These are phyloP conservation scores for Nephrotoma guestfalica DNA, from an alignment of 2,888 invertebrate genomes.

Conservation along the genomic window DNA sequence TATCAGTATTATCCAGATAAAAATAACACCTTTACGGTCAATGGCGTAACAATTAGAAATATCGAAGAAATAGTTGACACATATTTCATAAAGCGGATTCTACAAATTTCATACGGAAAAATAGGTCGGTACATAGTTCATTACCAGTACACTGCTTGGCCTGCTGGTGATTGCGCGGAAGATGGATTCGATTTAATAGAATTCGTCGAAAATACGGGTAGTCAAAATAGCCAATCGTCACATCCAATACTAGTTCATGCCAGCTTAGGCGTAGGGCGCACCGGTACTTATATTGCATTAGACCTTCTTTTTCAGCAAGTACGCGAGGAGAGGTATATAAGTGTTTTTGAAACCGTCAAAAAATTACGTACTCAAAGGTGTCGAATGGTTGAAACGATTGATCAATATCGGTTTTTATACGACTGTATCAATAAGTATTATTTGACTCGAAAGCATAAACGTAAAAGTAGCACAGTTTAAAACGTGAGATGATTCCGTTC, in stretches of 20 bases:
- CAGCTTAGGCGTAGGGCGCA: slow-evolving; percentile 64
- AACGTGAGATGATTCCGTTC: neutral
- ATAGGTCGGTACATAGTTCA: slow-evolving; percentile 37
- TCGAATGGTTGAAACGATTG: slow-evolving; percentile 57
- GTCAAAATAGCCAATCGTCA: slow-evolving; percentile 29
- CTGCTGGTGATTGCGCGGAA: slow-evolving; percentile 51
- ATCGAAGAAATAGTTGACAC: neutral
- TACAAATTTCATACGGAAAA: neutral
- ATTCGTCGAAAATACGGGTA: slow-evolving; percentile 41
- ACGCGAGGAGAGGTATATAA: slow-evolving; percentile 42
- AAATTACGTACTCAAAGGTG: slow-evolving; percentile 50
- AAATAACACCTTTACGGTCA: neutral
- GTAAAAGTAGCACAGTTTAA: neutral
- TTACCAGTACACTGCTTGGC: slow-evolving; percentile 57
- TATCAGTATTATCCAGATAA: neutral
- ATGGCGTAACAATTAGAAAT: neutral
- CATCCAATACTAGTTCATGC: slow-evolving; percentile 35
- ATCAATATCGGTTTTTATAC: slow-evolving; percentile 36
- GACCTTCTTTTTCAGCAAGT: slow-evolving; percentile 54
- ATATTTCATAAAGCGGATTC: neutral
- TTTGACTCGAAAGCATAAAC: neutral
- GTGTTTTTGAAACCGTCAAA: slow-evolving; percentile 53
- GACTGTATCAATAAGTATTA: neutral
- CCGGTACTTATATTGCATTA: slow-evolving; percentile 57
- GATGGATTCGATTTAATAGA: slow-evolving; percentile 43